Conservation (phyloP, 1,140 invertebrate genomes). For the Eurytemora carolleeae region DNA sequence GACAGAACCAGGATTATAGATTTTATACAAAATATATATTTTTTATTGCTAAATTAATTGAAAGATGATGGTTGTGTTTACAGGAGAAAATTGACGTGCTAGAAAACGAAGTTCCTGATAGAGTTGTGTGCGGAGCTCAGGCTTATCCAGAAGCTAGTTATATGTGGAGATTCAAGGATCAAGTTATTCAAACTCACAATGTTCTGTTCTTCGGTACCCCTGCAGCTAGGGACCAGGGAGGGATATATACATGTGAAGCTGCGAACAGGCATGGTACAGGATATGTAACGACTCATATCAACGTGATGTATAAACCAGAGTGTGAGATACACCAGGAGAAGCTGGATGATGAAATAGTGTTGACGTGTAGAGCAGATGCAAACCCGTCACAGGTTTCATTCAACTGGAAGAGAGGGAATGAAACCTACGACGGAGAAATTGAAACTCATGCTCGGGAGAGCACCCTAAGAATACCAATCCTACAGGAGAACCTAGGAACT, state of each 20-base stretch:
- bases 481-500: slow-evolving; percentile 44
- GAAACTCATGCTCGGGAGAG: slow-evolving; percentile 22
- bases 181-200: slow-evolving; percentile 30
- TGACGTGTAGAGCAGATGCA: slow-evolving; percentile 55
- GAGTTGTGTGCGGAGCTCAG: slow-evolving; percentile 50
- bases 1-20: too few relatives aligned
- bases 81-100: slow-evolving; percentile 46
- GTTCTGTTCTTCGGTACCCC: slow-evolving; percentile 35
- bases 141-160: slow-evolving; percentile 47
- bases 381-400: slow-evolving; percentile 63
- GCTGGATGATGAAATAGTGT: slow-evolving; percentile 46
- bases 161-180: slow-evolving; percentile 32
- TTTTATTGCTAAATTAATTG: too few relatives aligned
- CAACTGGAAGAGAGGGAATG: slow-evolving; percentile 50
- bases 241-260: slow-evolving; percentile 51
- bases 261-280: slow-evolving; percentile 48
- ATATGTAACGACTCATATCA: slow-evolving; percentile 40
- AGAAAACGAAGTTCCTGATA: slow-evolving; percentile 49
- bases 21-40: too few relatives aligned
- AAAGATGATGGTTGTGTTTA: too few relatives aligned
- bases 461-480: slow-evolving; percentile 40
- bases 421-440: slow-evolving; percentile 29
- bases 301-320: slow-evolving; percentile 49
- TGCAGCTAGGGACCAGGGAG: slow-evolving; percentile 37
- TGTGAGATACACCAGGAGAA: neutral